Evolutionary conservation across 2,113 vertebrate species (phyloP).

Genomic region (Phalacrocorax carbo): DNA sequence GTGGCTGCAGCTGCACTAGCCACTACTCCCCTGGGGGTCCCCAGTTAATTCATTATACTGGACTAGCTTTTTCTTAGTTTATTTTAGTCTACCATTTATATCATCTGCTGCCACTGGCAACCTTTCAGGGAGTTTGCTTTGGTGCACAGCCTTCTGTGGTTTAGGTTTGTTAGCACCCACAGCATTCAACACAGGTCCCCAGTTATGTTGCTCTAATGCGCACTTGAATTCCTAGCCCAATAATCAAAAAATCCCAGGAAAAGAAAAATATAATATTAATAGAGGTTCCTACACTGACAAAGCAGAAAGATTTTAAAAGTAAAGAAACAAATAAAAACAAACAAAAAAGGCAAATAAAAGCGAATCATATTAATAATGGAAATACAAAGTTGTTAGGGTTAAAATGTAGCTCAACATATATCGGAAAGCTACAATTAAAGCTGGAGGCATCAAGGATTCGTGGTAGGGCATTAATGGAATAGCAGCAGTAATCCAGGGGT

Average conservation of each 20-base stretch:
- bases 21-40: neutral
- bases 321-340: too few species aligned
- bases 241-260: neutral
- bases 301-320: neutral
- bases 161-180: neutral
- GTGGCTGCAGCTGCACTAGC: neutral
- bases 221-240: neutral
- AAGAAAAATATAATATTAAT: neutral
- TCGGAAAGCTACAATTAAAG: neutral
- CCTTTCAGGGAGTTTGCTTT: neutral
- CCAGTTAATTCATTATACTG: neutral
- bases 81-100: neutral
- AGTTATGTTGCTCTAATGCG: neutral
- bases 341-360: neutral
- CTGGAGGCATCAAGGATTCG: neutral
- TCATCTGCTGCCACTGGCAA: neutral
- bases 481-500: conserved; percentile 35
- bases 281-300: neutral
- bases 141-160: neutral
- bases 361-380: neutral
- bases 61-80: neutral
- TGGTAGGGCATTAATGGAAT: neutral
- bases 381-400: neutral
- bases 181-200: neutral
- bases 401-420: neutral